Base-by-base conservation (phyloP, 2,113 vertebrate genomes). In the Aythya baeri region DNA sequence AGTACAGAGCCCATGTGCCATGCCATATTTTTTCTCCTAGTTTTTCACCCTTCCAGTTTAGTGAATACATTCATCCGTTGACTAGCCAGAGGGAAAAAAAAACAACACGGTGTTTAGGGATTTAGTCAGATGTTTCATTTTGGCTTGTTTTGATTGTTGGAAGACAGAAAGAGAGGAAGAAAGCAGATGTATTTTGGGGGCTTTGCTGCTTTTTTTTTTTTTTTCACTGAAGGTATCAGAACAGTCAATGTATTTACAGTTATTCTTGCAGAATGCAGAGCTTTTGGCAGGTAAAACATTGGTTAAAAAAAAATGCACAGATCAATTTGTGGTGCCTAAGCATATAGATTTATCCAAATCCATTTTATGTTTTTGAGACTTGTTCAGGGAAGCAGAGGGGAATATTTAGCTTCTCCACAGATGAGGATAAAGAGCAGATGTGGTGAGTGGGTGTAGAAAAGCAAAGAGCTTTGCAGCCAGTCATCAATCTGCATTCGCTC, bases 401-500 rank as follows among this genome's bases (percentile, higher is more conserved):
- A 67, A 88, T 92, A 84, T 90, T 86, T 88, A 93, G 18, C 73
- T 84, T 90, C 68, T 77, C 52, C 57, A 34, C 29, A 88, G 52
- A 82, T 85, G 66, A 96, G 68, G 74, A 91, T 88, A 65, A 90
- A 91, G 57, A 96, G 44, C 91, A 91, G 89, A 93, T 95, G 72
- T 93, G 76, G 38, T 88, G 80, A 86, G 79, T 91, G 91, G 82
- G 57, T 74, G 71, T 89, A 75, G 72, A 86, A 83, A 86, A 88
- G 49, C 55, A 83, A 79, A 79, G n/a, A 89, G n/a, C 66, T 96
- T 89, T 93, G 62, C 79, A 86, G 57, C 23, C 79, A 78, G 57
- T 78, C 88, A 89, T 94, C 63, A 80, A 6, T 86, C 68, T 80
- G 25, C 72, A 83, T 90, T 91, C 91, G 25, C 52, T 89, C 38